Base-by-base conservation (phyloP, 1,140 invertebrate species). In the Periplaneta americana region DNA sequence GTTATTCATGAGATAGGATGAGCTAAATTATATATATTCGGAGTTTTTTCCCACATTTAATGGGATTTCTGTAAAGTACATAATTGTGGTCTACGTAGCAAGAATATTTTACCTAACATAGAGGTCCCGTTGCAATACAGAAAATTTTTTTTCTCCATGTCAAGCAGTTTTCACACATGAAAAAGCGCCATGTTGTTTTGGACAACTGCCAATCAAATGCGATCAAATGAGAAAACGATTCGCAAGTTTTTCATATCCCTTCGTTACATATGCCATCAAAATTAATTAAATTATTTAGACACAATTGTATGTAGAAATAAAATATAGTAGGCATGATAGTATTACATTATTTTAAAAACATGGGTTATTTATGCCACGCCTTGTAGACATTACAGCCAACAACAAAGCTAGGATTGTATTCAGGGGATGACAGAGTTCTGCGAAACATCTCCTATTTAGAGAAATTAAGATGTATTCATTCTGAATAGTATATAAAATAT, bases 181-280 rank as follows among this genome's bases (percentile, higher is more conserved):
- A 34, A 13, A 18, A 34, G 13, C 34, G 76, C 76, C 76, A 78
- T 78, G 34, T 78, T 78, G 76, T 78, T 78, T 77, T 34, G 76
- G 1, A n/a, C 48, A 66, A 66, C 76, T 78, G 76, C 34, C 36
- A 28, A 36, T 78, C 76, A 36, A 75, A 75, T 11, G 74, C 28
- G 28, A 75, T 31, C 13, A 32, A 35, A 78, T 78, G n/a, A 66
- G 0, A 66, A 66, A 66, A 66, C 48, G 6, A 66, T n/a, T 66
- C 11, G 48, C 6, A 66, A 28, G 28, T 28, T 66, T 66, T 28
- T n/a, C 11, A 28, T n/a, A 66, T 28, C 48, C 11, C 1, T 66
- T 8, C 4, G 28, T 66, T n/a, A 28, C n/a, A 28, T n/a, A 66
- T 66, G 6, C 10, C 5, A 66, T 66, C 22, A 66, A 66, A 66